A percentile compares a stretch with the other conserved stretches of the same genome.
Evolutionary conservation across 37 sponge, comb jelly and placozoan genomes (phyloP).

Genomic region (Ephydatia muelleri): DNA sequence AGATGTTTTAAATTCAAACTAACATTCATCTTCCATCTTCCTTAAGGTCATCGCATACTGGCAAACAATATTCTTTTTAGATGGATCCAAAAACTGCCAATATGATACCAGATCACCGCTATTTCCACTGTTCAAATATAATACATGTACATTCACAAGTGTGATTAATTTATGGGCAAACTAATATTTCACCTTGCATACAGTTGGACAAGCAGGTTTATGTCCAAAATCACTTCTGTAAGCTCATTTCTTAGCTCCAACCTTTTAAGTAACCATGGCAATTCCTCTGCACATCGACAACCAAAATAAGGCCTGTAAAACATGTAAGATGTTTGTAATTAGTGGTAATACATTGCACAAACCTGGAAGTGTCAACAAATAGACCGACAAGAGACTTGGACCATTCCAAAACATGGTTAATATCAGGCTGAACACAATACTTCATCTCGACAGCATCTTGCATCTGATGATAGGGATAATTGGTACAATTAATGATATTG

Average conservation of each 20-base stretch:
- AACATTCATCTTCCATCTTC: conserved; percentile 19
- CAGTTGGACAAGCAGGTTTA: conserved; percentile 51
- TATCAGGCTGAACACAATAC: conserved; percentile 3
- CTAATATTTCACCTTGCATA: conserved; percentile 45
- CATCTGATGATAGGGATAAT: conserved; percentile 2
- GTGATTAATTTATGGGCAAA: too few species aligned
- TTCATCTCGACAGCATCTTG: conserved; percentile 43
- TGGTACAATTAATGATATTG: not conserved
- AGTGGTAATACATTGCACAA: not conserved
- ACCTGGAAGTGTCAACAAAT: conserved; percentile 33
- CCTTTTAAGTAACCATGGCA: conserved; percentile 62
- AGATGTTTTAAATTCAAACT: not conserved
- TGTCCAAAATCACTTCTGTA: conserved; percentile 17
- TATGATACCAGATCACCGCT: conserved; percentile 28
- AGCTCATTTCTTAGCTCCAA: conserved; percentile 39
- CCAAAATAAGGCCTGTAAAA: not conserved
- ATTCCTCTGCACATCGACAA: conserved; percentile 37
- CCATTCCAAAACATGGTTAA: conserved; percentile 37
- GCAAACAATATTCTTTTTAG: not conserved
- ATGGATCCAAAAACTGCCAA: conserved; percentile 35
- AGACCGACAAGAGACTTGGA: conserved; percentile 17
- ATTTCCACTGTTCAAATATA: conserved; percentile 26
- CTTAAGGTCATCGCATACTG: conserved; percentile 35
- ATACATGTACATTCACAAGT: not conserved
- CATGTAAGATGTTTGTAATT: not conserved